phyloP scores from a whole-genome alignment of 2,888 invertebrate species.

The Mythimna impura region DNA sequence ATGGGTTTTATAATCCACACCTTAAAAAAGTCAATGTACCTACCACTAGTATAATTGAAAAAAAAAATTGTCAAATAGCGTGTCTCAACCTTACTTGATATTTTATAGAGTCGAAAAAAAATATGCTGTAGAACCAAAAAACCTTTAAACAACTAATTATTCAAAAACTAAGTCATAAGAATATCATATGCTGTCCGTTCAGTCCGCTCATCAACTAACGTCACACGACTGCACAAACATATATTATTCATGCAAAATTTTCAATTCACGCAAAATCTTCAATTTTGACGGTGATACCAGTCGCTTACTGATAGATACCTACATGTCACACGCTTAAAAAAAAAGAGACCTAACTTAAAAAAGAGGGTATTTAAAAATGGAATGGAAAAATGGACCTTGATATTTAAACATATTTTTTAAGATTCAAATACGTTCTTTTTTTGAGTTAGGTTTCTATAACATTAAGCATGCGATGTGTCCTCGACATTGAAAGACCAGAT shows the following conservation, averaged over 20 bases:
- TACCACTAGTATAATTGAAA: background rate
- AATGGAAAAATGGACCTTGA: too few species aligned
- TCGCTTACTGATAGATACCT: too few species aligned
- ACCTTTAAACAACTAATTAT: background rate
- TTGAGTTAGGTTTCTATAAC: too few species aligned
- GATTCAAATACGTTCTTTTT: too few species aligned
- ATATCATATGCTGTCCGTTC: background rate
- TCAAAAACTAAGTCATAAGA: background rate
- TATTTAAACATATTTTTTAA: too few species aligned
- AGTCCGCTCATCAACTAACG: background rate
- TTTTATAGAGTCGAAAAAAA: too few species aligned
- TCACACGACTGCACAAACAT: background rate
- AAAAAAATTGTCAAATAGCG: background rate
- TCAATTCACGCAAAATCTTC: background rate
- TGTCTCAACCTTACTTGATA: too few species aligned
- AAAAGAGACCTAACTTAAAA: too few species aligned
- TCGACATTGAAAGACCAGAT: background rate
- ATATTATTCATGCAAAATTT: background rate
- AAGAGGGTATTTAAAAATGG: too few species aligned
- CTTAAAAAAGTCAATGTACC: background rate
- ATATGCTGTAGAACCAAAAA: background rate
- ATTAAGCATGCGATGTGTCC: background rate
- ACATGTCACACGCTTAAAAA: too few species aligned
- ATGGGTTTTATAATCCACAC: too few species aligned
- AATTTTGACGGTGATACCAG: background rate